A percentile compares a stretch with the other conserved stretches of the same genome.
phyloP scores from a whole-genome alignment of 2,113 vertebrate species.

The Brachyhypopomus occidentalis region DNA sequence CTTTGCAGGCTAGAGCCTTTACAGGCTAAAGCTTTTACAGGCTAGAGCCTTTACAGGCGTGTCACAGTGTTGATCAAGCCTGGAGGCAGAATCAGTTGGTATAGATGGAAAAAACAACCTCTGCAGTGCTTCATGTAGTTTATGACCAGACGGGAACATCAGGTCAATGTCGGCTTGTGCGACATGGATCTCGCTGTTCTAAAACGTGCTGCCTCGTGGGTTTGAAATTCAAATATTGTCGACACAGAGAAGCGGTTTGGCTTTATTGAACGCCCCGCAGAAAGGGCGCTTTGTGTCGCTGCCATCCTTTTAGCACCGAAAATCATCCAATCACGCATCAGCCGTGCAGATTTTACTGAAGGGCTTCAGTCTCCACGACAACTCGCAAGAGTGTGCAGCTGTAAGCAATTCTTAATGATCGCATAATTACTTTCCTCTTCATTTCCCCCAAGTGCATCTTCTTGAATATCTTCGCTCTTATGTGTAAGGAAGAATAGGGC shows the following conservation, averaged over 20 bases:
- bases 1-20: neutral
- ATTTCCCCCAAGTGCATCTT: conserved; percentile 40
- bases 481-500: conserved; percentile 23
- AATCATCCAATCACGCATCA: conserved; percentile 29
- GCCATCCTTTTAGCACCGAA: conserved; percentile 11
- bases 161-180: neutral
- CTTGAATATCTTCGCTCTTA: conserved; percentile 17
- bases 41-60: neutral
- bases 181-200: neutral
- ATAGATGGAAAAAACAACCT: neutral
- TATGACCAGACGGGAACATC: neutral
- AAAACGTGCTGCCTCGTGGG: neutral
- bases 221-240: conserved; percentile 13
- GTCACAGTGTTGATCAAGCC: neutral
- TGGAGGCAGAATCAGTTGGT: neutral
- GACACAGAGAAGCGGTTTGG: conserved; percentile 5
- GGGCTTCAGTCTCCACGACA: conserved; percentile 39
- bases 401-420: conserved; percentile 48
- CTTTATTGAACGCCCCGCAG: conserved; percentile 2
- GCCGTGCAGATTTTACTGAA: conserved; percentile 45
- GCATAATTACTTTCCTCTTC: conserved; percentile 50
- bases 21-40: neutral
- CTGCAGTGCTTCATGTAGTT: neutral
- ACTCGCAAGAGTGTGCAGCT: conserved; percentile 56
- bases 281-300: conserved; percentile 28